phyloP scores from a whole-genome alignment of 1,140 invertebrate genomes.

The Mamestra configurata region DNA sequence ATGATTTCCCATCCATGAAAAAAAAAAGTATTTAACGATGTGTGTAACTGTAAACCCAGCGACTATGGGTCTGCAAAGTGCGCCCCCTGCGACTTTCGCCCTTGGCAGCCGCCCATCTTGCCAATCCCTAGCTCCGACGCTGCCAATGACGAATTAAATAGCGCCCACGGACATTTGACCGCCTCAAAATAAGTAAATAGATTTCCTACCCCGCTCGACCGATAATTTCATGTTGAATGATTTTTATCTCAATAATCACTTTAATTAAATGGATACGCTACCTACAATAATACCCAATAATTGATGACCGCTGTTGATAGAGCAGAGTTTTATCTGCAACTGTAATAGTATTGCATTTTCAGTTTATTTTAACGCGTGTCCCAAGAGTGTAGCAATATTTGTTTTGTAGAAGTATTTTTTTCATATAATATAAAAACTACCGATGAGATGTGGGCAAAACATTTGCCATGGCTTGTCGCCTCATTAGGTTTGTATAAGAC shows the following conservation, averaged over 20 bases:
- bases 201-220: not conserved
- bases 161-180: too few relatives aligned
- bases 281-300: not conserved
- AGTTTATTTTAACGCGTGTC: slow-evolving; percentile 7
- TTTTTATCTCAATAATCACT: not conserved
- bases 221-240: not conserved
- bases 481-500: not conserved
- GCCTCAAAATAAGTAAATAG: not conserved
- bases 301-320: not conserved
- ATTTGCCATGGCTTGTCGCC: not conserved
- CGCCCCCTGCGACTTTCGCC: too few relatives aligned
- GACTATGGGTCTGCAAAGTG: too few relatives aligned
- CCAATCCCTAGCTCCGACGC: too few relatives aligned
- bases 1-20: too few relatives aligned
- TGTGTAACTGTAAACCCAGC: too few relatives aligned
- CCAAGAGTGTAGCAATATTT: not conserved
- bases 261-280: too few relatives aligned
- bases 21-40: too few relatives aligned
- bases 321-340: not conserved
- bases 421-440: not conserved
- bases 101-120: too few relatives aligned
- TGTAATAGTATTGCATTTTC: not conserved
- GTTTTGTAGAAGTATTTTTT: not conserved
- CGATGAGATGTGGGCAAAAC: not conserved
- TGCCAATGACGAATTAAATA: too few relatives aligned